Base-by-base conservation (phyloP, 2,113 vertebrate species). In the Hemiscyllium ocellatum region DNA sequence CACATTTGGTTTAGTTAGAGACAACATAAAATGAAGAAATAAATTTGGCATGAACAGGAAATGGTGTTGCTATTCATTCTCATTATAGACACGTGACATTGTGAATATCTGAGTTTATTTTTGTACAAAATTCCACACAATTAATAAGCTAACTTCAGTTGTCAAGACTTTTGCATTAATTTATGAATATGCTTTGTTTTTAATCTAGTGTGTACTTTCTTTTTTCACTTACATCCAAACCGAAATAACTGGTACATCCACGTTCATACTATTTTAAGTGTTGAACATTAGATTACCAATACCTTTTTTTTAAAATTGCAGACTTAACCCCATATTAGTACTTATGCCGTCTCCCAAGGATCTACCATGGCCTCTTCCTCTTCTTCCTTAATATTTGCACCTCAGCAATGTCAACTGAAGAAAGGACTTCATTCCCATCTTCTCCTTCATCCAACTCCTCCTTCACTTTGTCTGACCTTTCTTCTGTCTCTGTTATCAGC, bases 31-130 rank as follows among this genome's bases (percentile, higher is more conserved):
- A 72, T 95, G 66, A 95, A 95, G 94, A 72, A 72, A 72, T 95
- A 95, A 95, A 95, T 95, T 95, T 95, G 66, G 94, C 94, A 95
- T 95, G 94, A 95, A 95, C 47, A 95, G 26, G 69, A 95, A 95
- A 95, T 52, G 68, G 42, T 17, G 33, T 29, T 70, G 69, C 94
- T 95, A 72, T 95, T 72, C 52, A 70, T 95, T 95, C 69, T 95
- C 94, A 95, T 95, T 95, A 72, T 95, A 47, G 22, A 68, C 33
- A 52, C 52, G 94, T 95, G 94, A 76, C 94, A 95, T 72, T 52
- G 68, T 47, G 69, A 12, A 72, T 42, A 50, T 95, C 52, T 50
- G 26, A n/a, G 72, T 33, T 95, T 72, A 19, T 29, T 20, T 70
- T 72, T 69, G 13, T 76, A 72, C 37, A 52, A 72, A 95, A 95